Evolutionary conservation across 1,140 invertebrate species (phyloP).

Genomic region (Dufourea novaeangliae): DNA sequence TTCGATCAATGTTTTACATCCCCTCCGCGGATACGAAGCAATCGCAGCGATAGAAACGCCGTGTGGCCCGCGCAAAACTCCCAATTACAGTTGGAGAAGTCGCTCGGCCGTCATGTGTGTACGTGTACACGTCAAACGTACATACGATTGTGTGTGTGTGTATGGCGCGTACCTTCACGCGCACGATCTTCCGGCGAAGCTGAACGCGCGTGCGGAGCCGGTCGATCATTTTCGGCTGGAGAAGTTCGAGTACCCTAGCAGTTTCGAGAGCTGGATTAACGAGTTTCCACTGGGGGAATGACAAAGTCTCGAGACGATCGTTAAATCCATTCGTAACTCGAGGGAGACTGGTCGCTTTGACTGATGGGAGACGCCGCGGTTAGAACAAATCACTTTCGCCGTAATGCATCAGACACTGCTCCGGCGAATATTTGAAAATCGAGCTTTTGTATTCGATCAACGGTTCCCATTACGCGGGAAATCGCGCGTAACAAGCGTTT

Average conservation of each 20-base stretch:
- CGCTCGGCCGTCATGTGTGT: not conserved
- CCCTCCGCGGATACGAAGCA: slow-evolving; percentile 3
- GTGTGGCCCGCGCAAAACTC: slow-evolving; percentile 46
- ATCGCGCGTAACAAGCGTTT: not conserved
- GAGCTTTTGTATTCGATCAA: not conserved
- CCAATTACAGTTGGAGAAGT: slow-evolving; percentile 56
- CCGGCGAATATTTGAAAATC: not conserved
- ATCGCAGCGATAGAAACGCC: slow-evolving; percentile 29
- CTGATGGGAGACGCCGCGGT: slow-evolving; percentile 41
- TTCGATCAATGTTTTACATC: not conserved
- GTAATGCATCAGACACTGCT: slow-evolving; percentile 27
- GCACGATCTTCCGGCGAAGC: slow-evolving; percentile 36
- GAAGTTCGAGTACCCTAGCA: slow-evolving; percentile 62
- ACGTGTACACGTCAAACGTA: not conserved
- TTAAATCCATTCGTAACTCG: slow-evolving; percentile 62
- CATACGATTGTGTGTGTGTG: not conserved
- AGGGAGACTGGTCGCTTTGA: slow-evolving; percentile 52
- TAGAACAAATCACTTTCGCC: slow-evolving; percentile 54
- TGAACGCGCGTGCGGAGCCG: slow-evolving; percentile 47
- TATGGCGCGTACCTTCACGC: not conserved
- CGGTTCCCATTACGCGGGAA: not conserved
- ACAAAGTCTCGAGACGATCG: slow-evolving; percentile 66
- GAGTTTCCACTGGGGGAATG: slow-evolving; percentile 64
- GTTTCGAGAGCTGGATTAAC: slow-evolving; percentile 67
- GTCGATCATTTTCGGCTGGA: slow-evolving; percentile 65